Base-by-base conservation (phyloP, 2,797 vertebrate species). In the Lepilemur septentrionalis region DNA sequence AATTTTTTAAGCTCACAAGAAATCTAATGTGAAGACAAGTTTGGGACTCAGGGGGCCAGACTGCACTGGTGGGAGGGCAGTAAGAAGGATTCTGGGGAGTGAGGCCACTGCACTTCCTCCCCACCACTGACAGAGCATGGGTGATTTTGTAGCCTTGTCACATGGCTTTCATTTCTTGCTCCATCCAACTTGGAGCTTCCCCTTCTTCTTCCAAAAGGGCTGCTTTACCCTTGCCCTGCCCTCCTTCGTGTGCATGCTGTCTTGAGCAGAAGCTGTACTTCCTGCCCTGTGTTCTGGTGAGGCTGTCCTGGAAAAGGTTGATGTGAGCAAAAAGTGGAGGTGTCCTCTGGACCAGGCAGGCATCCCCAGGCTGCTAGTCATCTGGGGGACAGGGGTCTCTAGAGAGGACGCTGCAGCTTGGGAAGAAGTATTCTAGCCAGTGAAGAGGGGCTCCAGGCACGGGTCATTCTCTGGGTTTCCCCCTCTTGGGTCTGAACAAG, bases 121-220 rank as follows among this genome's bases (percentile, higher is more conserved):
- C 7, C 15, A 75, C 3, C 73, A 61, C 32, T 23, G 75, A 50
- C 2, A 22, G 50, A 48, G 41, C 9, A 1, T 0, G 0, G 18
- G 23, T 43, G n/a, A 89, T 38, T 35, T n/a, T 76, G 11, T 14
- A 43, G 38, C 2, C 73, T 65, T 17, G 11, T 35, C 10, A 61
- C 2, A 4, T 17, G 3, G 10, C 59, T 86, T 50, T 30, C 28
- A 18, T 76, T 84, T 48, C 35, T 18, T 65, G 11, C 22, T 41
- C 18, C 18, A 13, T 78, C 52, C 35, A 65, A 4, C 35, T 65
- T 48, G 17, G 4, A 41, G 43, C 9, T 63, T 72, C 10, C 28
- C 11, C 22, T 28, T 25, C 1, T 55, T 6, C 28, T 1, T 5
- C 4, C 12, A 12, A 15, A 76, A 76, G 46, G 12, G 25, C 7